Evolutionary conservation across 2,113 vertebrate species (phyloP).

Genomic region (Toxotes jaculatrix): DNA sequence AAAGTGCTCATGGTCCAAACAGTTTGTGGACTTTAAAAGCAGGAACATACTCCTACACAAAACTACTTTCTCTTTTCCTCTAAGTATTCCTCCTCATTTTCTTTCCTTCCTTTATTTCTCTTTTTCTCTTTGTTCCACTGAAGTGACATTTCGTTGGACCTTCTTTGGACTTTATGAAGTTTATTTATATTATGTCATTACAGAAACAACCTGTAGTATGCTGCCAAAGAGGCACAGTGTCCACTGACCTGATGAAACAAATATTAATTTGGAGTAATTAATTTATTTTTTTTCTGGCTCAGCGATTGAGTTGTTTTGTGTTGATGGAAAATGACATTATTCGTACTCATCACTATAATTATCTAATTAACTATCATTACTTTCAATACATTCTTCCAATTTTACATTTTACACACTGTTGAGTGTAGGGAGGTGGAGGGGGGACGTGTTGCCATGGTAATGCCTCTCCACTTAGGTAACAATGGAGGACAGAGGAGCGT

Average conservation of each 20-base stretch:
- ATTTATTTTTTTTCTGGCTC: constrained; percentile 27
- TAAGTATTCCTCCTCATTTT: background rate
- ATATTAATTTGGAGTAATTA: constrained; percentile 16
- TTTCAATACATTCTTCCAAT: constrained; percentile 13
- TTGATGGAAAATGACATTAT: constrained; percentile 30
- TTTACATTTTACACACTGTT: background rate
- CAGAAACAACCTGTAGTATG: background rate
- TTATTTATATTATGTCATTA: background rate
- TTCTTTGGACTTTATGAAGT: background rate
- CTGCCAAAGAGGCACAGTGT: background rate
- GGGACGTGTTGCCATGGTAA: constrained; percentile 28
- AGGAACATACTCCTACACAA: too few relatives aligned
- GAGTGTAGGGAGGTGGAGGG: fast-evolving
- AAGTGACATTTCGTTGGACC: background rate
- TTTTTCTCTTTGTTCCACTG: background rate
- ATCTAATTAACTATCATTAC: constrained; percentile 33
- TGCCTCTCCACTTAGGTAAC: background rate
- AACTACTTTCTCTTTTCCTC: background rate
- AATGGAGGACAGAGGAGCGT: background rate
- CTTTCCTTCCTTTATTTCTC: background rate
- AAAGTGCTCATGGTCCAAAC: background rate
- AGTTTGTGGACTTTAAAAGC: background rate
- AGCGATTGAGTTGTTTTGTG: background rate
- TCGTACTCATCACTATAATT: constrained; percentile 18
- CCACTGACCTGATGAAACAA: constrained; percentile 13